phyloP scores from a whole-genome alignment of 2,113 vertebrate genomes.

The Lipotes vexillifer region DNA sequence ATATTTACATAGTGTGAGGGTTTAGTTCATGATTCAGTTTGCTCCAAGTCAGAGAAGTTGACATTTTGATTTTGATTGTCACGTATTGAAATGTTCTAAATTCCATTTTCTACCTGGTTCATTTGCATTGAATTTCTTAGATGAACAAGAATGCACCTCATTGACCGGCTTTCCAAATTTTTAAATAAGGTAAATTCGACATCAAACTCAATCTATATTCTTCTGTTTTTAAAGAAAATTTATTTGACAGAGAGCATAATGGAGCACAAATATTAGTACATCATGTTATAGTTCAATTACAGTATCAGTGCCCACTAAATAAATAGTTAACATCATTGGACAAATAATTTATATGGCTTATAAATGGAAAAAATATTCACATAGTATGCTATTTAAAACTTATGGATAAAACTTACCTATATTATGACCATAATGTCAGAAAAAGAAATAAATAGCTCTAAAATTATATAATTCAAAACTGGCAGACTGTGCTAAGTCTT shows the following conservation, averaged over 20 bases:
- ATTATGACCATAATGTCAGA: not conserved
- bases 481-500: not conserved
- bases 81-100: not conserved
- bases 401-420: not conserved
- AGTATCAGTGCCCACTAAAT: not conserved
- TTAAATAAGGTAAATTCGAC: conserved; percentile 6
- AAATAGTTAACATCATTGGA: not conserved
- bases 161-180: not conserved
- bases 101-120: not conserved
- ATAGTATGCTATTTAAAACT: not conserved
- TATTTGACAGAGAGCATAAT: not conserved
- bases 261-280: not conserved
- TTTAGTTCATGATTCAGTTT: conserved; percentile 27
- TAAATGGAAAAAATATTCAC: not conserved
- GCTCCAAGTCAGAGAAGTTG: not conserved
- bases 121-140: not conserved
- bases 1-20: not conserved
- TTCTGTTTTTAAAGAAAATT: not conserved
- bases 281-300: not conserved
- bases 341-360: not conserved
- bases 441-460: not conserved
- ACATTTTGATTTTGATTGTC: conserved; percentile 45
- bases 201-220: not conserved
- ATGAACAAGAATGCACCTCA: not conserved
- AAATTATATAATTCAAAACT: not conserved